phyloP scores from a whole-genome alignment of 2,888 invertebrate species.

The Stenurella melanura region DNA sequence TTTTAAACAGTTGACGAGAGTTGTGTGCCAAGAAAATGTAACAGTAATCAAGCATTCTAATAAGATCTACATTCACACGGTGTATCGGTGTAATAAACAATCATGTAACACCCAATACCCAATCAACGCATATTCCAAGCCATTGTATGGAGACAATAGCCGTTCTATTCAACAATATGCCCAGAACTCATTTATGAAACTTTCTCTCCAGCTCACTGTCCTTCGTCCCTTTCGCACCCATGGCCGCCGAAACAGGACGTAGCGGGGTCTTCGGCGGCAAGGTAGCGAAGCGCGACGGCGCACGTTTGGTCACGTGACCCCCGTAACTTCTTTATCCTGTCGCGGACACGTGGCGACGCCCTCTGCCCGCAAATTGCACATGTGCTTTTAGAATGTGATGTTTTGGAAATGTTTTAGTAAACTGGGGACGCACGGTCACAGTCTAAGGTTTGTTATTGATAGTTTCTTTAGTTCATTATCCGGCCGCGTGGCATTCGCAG shows the following conservation, averaged over 20 bases:
- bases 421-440: slow-evolving; percentile 56
- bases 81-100: slow-evolving; percentile 33
- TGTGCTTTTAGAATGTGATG: slow-evolving; percentile 66
- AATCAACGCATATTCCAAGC: slow-evolving; percentile 63
- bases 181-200: slow-evolving; percentile 15
- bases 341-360: slow-evolving; percentile 73
- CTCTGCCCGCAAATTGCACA: slow-evolving; percentile 73
- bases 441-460: slow-evolving; percentile 72
- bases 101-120: slow-evolving; percentile 44
- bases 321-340: slow-evolving; percentile 72
- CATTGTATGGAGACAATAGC: slow-evolving; percentile 61
- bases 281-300: slow-evolving; percentile 71
- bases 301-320: slow-evolving; percentile 70
- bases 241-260: slow-evolving; percentile 19
- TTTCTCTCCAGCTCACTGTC: background rate
- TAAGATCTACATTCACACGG: slow-evolving; percentile 26
- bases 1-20: background rate
- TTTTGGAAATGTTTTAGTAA: background rate
- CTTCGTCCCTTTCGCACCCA: slow-evolving; percentile 40
- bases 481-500: slow-evolving; percentile 66
- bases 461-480: slow-evolving; percentile 74
- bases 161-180: slow-evolving; percentile 56
- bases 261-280: slow-evolving; percentile 51
- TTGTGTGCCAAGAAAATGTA: background rate
- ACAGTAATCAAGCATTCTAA: background rate